Conservation (phyloP, 2,888 invertebrate species). For the Schrankia costaestrigalis region DNA sequence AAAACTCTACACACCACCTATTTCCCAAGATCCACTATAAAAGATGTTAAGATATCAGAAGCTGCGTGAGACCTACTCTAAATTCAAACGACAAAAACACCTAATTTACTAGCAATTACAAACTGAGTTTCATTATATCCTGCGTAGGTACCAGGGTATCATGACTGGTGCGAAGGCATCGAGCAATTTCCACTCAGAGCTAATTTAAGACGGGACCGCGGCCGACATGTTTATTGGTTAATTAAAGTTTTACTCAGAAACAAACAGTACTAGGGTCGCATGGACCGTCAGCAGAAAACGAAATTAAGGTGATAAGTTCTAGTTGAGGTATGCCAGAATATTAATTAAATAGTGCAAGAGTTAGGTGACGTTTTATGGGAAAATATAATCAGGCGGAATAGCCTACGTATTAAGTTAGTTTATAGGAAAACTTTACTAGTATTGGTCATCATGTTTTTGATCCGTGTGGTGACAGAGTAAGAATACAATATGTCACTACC, state of each 20-base stretch:
- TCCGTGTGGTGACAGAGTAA: too few relatives aligned
- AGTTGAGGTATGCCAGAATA: too few relatives aligned
- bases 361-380: too few relatives aligned
- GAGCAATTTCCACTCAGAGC: slow-evolving; percentile 50
- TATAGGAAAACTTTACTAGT: too few relatives aligned
- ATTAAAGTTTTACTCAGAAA: slow-evolving; percentile 79
- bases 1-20: too few relatives aligned
- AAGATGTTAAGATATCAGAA: too few relatives aligned
- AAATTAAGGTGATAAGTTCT: slow-evolving; percentile 3
- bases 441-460: too few relatives aligned
- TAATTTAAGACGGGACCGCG: slow-evolving; percentile 68
- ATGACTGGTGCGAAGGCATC: slow-evolving; percentile 38
- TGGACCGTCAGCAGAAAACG: slow-evolving; percentile 44
- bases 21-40: too few relatives aligned
- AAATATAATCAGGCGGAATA: not conserved
- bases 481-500: too few relatives aligned
- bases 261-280: slow-evolving; percentile 55
- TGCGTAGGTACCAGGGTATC: slow-evolving; percentile 33
- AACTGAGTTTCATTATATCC: slow-evolving; percentile 31
- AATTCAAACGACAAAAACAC: slow-evolving; percentile 30
- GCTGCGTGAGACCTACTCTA: slow-evolving; percentile 11
- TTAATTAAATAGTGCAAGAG: too few relatives aligned
- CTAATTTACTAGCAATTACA: slow-evolving; percentile 36
- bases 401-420: too few relatives aligned
- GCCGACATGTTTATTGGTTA: slow-evolving; percentile 79